These are phyloP conservation scores for Lamprotornis superbus DNA, from an alignment of 2,113 vertebrate genomes.

Conservation along the genomic window DNA sequence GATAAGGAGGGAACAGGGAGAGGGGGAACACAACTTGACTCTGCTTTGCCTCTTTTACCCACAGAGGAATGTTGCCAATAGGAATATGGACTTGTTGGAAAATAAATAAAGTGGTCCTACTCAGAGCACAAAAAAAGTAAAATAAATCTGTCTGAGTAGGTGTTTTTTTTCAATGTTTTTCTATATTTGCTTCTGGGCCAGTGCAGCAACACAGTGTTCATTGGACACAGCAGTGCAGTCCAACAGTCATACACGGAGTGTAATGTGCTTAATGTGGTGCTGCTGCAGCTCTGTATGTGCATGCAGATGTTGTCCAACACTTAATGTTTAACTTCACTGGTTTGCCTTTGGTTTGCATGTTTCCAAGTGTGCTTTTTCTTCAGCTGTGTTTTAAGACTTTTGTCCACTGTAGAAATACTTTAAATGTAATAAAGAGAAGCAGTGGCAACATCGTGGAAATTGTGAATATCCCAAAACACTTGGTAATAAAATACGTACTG, in stretches of 20 bases:
- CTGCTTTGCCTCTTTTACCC: neutral
- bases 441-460: neutral
- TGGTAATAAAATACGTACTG: neutral
- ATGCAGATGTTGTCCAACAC: neutral
- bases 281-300: neutral
- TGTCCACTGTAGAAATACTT: neutral
- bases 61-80: neutral
- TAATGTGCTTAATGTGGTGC: neutral
- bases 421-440: neutral
- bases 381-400: neutral
- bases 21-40: neutral
- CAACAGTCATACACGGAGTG: neutral
- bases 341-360: neutral
- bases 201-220: neutral
- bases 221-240: neutral
- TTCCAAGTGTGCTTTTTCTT: neutral
- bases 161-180: neutral
- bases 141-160: neutral
- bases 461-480: neutral
- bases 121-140: neutral
- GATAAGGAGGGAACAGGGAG: neutral
- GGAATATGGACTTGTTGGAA: slow-evolving; percentile 1
- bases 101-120: neutral
- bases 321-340: neutral
- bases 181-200: neutral